Conservation (phyloP, 2,797 vertebrate species). For the Hypotaenidia philippensis region DNA sequence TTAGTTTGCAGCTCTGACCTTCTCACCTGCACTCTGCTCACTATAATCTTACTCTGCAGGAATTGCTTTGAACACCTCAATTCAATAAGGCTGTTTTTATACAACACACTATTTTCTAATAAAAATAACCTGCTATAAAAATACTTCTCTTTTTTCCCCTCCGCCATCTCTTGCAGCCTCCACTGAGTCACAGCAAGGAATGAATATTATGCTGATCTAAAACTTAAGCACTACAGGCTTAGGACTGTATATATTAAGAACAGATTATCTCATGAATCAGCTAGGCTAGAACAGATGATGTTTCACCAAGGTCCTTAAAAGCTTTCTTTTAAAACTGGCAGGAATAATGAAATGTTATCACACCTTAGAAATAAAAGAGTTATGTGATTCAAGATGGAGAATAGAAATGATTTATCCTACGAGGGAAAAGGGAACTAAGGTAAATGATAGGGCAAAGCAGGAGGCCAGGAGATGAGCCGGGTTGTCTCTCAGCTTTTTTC, state of each 20-base stretch:
- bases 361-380: conserved; percentile 17
- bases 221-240: conserved; percentile 21
- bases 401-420: neutral
- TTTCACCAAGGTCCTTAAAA: conserved; percentile 27
- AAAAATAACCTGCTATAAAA: conserved; percentile 62
- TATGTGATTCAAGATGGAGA: neutral
- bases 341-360: neutral
- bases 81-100: conserved; percentile 62
- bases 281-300: conserved; percentile 7
- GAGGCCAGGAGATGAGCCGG: neutral
- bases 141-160: conserved; percentile 16
- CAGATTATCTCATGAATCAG: conserved; percentile 57
- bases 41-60: conserved; percentile 68
- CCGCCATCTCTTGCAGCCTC: neutral
- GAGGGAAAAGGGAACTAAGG: neutral
- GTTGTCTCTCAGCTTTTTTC: neutral
- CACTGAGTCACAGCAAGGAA: conserved; percentile 66
- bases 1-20: conserved; percentile 66
- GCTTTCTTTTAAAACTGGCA: conserved; percentile 9
- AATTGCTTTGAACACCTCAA: conserved; percentile 68
- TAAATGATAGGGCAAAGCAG: neutral
- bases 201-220: conserved; percentile 55
- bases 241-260: conserved; percentile 37
- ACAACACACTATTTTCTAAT: conserved; percentile 65
- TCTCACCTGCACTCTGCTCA: conserved; percentile 66